A percentile compares a stretch with the other conserved stretches of the same genome.
These are phyloP conservation scores for Poecilia wingei DNA, from an alignment of 2,797 vertebrate genomes.

Conservation along the genomic window DNA sequence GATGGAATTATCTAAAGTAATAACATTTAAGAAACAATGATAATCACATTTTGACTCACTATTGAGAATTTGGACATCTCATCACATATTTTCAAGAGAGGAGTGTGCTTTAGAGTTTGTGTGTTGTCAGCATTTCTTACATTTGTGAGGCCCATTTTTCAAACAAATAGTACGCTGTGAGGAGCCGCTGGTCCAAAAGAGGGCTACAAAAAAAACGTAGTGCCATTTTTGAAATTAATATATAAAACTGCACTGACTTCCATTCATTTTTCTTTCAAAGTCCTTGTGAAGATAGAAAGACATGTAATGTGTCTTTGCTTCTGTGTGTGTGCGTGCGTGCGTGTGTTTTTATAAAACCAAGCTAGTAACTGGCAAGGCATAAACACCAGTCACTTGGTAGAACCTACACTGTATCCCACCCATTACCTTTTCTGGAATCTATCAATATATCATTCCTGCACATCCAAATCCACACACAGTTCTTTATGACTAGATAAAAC, in stretches of 20 bases:
- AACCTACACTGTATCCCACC: slow-evolving; percentile 21
- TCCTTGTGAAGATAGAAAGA: too few relatives aligned
- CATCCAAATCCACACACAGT: not conserved
- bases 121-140: too few relatives aligned
- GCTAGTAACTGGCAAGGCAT: slow-evolving; percentile 40
- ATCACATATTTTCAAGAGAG: not conserved
- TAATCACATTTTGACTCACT: not conserved
- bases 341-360: slow-evolving; percentile 16
- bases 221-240: too few relatives aligned
- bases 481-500: not conserved
- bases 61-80: not conserved
- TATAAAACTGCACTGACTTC: too few relatives aligned
- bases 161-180: too few relatives aligned
- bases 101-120: too few relatives aligned
- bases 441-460: slow-evolving; percentile 1
- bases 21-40: not conserved
- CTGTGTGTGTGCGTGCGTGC: slow-evolving; percentile 3
- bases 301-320: not conserved
- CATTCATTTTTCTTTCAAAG: too few relatives aligned
- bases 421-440: slow-evolving; percentile 25
- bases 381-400: slow-evolving; percentile 39
- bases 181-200: too few relatives aligned
- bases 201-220: too few relatives aligned
- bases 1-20: not conserved
- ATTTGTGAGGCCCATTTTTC: too few relatives aligned